Base-by-base conservation (phyloP, 2,888 invertebrate species). In the Drosophila maculinotata region DNA sequence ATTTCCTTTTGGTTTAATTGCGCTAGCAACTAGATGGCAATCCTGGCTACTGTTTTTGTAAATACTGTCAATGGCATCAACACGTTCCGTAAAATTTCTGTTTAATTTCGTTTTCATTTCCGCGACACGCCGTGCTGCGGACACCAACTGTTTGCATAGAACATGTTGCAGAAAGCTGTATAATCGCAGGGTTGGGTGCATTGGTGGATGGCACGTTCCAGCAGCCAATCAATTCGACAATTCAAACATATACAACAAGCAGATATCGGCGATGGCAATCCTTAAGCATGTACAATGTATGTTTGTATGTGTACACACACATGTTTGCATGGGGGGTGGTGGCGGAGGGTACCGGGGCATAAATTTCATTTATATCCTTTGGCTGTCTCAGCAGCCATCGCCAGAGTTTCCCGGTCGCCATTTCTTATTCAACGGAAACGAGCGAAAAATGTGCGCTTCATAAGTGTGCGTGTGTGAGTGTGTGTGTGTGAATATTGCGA, bases 21-120 rank as follows among this genome's bases (percentile, higher is more conserved):
- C 84, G 67, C 83, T 59, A 82, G 64, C 79, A 79, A 81, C 66
- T 35, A 53, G 72, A 53, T 66, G 71, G 69, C 63, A 70, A 56
- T 48, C 30, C 48, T 49, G 53, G 15, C 15, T 38, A 56, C 6
- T 28, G 42, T 15, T 30, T 25, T 8, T 42, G 49, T 9, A 20
- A 12, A 28, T 26, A 26, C 60, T 64, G 68, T 60, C 69, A 48
- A 31, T 51, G 30, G 44, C 71, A 59, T 39, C 74, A 63, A 47
- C 77, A 76, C 73, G 68, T 74, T 39, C 53, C 15, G 49, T 57
- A 45, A 71, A 77, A 74, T 80, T 75, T 80, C 81, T 71, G 56
- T 80, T 87, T 80, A 87, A 81, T 87, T 87, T 87, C 63, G 67
- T 69, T 81, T 81, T 77, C 74, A 87, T 77, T 87, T 87, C 84